Evolutionary conservation across 1,140 invertebrate species (phyloP).

Genomic region (Glossosoma conforme): DNA sequence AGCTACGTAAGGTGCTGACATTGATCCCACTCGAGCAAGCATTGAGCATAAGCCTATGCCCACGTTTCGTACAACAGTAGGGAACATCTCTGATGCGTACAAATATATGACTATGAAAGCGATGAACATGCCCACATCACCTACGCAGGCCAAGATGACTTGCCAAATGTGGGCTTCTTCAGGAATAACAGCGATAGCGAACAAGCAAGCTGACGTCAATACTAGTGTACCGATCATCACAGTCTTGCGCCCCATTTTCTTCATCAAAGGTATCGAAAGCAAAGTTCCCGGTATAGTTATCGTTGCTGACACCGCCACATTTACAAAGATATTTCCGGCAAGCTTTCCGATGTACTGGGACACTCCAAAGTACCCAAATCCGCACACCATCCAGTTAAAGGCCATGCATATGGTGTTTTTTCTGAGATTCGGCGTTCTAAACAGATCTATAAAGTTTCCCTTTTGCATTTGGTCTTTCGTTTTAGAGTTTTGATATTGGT

Average conservation of each 20-base stretch:
- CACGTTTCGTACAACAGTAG: conserved; percentile 62
- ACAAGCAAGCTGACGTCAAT: conserved; percentile 52
- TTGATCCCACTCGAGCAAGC: conserved; percentile 62
- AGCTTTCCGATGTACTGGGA: conserved; percentile 69
- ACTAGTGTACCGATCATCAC: conserved; percentile 55
- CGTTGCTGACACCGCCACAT: conserved; percentile 60
- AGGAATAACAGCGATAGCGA: conserved; percentile 53
- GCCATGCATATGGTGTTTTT: conserved; percentile 67
- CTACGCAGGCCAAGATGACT: conserved; percentile 56
- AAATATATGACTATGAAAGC: conserved; percentile 64
- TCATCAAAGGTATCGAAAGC: conserved; percentile 58
- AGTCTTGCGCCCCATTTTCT: conserved; percentile 53
- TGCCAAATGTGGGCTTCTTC: conserved; percentile 45
- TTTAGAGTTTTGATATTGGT: conserved; percentile 38
- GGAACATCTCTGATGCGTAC: conserved; percentile 64
- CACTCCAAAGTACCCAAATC: conserved; percentile 69
- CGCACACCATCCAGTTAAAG: conserved; percentile 66
- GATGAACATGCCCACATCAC: conserved; percentile 63
- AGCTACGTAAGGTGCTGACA: conserved; percentile 60
- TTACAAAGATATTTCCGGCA: conserved; percentile 66
- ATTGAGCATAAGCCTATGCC: conserved; percentile 63
- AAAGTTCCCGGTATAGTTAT: conserved; percentile 61
- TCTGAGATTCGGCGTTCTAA: conserved; percentile 69
- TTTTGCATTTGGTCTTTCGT: conserved; percentile 45
- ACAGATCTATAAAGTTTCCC: conserved; percentile 62